Percentiles rank a stretch among this genome's conserved stretches.
These are phyloP conservation scores for Diplosoma virens DNA, from an alignment of 23 tunicate species.

Conservation along the genomic window DNA sequence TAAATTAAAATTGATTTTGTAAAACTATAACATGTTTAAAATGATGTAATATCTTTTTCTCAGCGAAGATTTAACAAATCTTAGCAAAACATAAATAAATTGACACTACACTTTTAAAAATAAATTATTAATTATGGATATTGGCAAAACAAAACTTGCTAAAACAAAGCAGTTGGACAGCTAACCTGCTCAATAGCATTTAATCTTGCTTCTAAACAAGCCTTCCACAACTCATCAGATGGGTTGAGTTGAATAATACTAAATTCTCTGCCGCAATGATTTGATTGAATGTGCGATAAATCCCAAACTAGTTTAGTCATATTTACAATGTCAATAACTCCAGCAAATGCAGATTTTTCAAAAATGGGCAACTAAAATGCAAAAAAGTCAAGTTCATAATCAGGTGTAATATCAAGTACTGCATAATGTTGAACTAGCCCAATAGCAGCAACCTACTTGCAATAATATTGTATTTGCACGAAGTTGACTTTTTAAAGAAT, in stretches of 20 bases:
- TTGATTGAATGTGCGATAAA: background rate
- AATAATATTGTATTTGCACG: slow-evolving; percentile 46
- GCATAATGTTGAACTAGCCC: no score
- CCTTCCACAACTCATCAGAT: slow-evolving; percentile 23
- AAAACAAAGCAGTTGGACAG: background rate
- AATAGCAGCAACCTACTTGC: slow-evolving; percentile 28
- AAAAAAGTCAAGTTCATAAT: background rate
- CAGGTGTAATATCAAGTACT: no score
- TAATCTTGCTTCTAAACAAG: slow-evolving; percentile 28
- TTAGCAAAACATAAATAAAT: no score
- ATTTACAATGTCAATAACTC: slow-evolving; percentile 47
- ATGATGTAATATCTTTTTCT: no score
- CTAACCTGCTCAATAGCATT: slow-evolving; percentile 53
- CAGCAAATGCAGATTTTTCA: slow-evolving; percentile 12
- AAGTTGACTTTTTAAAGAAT: slow-evolving; percentile 42
- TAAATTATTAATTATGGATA: background rate
- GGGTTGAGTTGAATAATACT: background rate
- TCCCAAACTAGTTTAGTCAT: slow-evolving; percentile 39
- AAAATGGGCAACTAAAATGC: background rate
- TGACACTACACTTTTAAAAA: no score
- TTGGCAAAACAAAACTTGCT: background rate
- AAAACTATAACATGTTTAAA: no score
- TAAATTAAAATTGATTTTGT: no score
- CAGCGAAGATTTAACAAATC: no score
- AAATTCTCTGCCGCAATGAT: slow-evolving; percentile 26